These are phyloP conservation scores for Balaenoptera acutorostrata DNA, from an alignment of 2,113 vertebrate species.

Conservation along the genomic window DNA sequence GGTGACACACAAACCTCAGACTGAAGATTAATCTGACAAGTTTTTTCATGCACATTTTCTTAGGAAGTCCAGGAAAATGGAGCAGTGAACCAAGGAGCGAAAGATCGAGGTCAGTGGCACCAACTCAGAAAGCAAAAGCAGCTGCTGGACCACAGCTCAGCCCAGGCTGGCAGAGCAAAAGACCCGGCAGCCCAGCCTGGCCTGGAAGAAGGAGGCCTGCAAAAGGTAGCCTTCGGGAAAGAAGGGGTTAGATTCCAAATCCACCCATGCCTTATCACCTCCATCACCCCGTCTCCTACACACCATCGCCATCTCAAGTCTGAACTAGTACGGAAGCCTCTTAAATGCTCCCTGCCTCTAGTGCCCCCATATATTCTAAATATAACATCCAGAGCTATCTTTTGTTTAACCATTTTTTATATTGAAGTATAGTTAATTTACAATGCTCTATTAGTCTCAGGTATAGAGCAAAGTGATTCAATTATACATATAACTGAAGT, in stretches of 20 bases:
- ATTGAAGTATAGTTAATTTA: neutral
- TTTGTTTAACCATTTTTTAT: neutral
- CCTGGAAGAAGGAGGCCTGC: neutral
- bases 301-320: neutral
- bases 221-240: neutral
- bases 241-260: neutral
- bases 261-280: fast-evolving
- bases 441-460: neutral
- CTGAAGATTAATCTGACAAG: neutral
- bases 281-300: neutral
- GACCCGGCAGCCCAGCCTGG: neutral
- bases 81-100: neutral
- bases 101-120: neutral
- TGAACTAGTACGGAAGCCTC: neutral
- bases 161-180: neutral
- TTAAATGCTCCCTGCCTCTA: neutral
- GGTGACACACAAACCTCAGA: neutral
- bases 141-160: neutral
- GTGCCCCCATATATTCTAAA: too few relatives aligned
- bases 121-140: neutral
- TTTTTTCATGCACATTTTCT: neutral
- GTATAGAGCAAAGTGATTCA: too few relatives aligned
- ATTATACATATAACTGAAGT: too few relatives aligned
- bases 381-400: neutral
- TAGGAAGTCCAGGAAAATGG: neutral